These are phyloP conservation scores for Danaus plexippus DNA, from an alignment of 1,140 invertebrate species.

Conservation along the genomic window DNA sequence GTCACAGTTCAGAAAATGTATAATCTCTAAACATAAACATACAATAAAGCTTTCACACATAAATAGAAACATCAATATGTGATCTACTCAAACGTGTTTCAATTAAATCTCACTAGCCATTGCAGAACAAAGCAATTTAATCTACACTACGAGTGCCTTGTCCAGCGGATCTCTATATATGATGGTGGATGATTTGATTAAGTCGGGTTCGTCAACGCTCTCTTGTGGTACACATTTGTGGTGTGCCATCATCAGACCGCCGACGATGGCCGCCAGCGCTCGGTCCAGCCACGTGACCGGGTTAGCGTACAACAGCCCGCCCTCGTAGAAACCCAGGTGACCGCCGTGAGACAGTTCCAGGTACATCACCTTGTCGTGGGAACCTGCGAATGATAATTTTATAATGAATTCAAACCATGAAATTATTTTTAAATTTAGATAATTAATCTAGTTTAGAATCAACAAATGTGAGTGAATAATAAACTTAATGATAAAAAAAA, in stretches of 20 bases:
- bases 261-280: constrained; percentile 81
- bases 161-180: constrained; percentile 52
- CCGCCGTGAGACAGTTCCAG: constrained; percentile 90
- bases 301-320: constrained; percentile 86
- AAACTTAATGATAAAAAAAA: too few relatives aligned
- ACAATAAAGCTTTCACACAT: too few relatives aligned
- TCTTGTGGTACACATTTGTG: constrained; percentile 57
- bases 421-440: too few relatives aligned
- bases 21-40: too few relatives aligned
- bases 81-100: too few relatives aligned
- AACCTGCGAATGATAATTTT: constrained; percentile 71
- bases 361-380: constrained; percentile 79
- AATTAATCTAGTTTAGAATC: too few relatives aligned
- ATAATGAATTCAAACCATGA: too few relatives aligned
- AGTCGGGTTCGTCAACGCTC: constrained; percentile 47
- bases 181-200: constrained; percentile 53
- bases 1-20: too few relatives aligned
- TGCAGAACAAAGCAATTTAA: too few relatives aligned
- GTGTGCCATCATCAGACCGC: constrained; percentile 76
- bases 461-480: too few relatives aligned
- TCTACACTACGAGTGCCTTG: constrained; percentile 21
- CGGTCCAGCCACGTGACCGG: constrained; percentile 93
- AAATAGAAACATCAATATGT: too few relatives aligned
- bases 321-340: constrained; percentile 94
- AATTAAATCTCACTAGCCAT: too few relatives aligned